Base-by-base conservation (phyloP, 1,140 invertebrate species). In the Zaprionus ornatus region DNA sequence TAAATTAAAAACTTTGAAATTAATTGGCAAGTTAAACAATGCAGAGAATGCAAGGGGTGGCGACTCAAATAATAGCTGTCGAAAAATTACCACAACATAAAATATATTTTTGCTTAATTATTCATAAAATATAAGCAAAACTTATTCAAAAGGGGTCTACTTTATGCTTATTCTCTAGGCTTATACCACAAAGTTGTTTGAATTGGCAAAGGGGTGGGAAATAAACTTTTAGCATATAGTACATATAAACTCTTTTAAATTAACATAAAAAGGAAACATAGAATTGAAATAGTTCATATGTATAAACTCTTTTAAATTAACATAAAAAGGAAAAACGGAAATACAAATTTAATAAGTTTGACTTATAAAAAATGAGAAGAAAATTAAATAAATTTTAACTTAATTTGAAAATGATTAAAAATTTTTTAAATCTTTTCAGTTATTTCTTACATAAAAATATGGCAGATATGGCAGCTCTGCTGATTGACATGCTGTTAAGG, bases 1-100 rank as follows among this genome's bases (percentile, higher is more conserved):
- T 72, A 72, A 79, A 76, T 79, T 76, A 66, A 62, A 79, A 76
- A 76, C 60, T 75, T 78, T 66, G 68, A 61, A 72, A 72, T 73
- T 76, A 76, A 76, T 73, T 73, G 69, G 69, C 62, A 76, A 68
- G 21, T 25, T 68, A 19, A 67, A 59, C 32, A 54, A 60, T 54
- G 63, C 61, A 48, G 50, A 9, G 25, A 15, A 37, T 21, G 13
- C 19, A 37, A n/a, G 25, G 40, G 63, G 7, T 29, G 17, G 13
- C 23, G 3, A 52, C 21, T 56, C 37, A 59, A 68, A 69, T 45
- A 64, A 71, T 64, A 56, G 59, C 52, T 52, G 29, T 50, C 54
- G 29, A 57, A 65, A 65, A 65, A 65, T 72, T 21, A 23, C 68
- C 54, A 48, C 61, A 48, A 52, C n/a, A 66, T 21, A 13, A 32